Percentiles rank a stretch among this genome's conserved stretches.
phyloP scores from a whole-genome alignment of 1,140 invertebrate species.

The Spodoptera frugiperda region DNA sequence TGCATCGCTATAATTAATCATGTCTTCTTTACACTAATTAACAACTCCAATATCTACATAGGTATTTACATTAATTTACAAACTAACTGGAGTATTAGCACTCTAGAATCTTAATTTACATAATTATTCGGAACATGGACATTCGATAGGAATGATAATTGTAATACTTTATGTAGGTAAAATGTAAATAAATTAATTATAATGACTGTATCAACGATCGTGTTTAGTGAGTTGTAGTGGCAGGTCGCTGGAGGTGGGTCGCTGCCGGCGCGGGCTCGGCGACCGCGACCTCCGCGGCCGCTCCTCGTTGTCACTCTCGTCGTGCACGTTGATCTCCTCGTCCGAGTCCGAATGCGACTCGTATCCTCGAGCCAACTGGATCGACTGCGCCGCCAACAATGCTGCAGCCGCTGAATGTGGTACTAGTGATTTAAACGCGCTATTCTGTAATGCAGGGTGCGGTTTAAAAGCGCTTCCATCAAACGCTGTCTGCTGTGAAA shows the following conservation, averaged over 20 bases:
- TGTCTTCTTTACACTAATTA: slow-evolving; percentile 69
- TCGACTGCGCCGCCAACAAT: slow-evolving; percentile 79
- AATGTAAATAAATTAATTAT: slow-evolving; percentile 68
- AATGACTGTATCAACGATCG: slow-evolving; percentile 77
- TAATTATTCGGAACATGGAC: slow-evolving; percentile 73
- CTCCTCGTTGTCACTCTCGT: slow-evolving; percentile 86
- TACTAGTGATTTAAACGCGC: slow-evolving; percentile 90
- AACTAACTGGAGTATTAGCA: slow-evolving; percentile 72
- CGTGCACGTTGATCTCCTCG: slow-evolving; percentile 91
- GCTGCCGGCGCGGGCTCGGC: slow-evolving; percentile 68
- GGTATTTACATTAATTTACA: slow-evolving; percentile 81
- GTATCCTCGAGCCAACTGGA: slow-evolving; percentile 79
- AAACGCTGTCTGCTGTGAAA: slow-evolving; percentile 79
- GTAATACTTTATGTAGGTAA: slow-evolving; percentile 66
- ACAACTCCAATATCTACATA: slow-evolving; percentile 70
- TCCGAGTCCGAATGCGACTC: slow-evolving; percentile 88
- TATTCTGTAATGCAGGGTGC: slow-evolving; percentile 93
- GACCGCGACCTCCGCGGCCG: slow-evolving; percentile 72
- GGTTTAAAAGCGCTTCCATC: slow-evolving; percentile 93
- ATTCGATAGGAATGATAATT: slow-evolving; percentile 68
- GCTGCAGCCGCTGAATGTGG: slow-evolving; percentile 76
- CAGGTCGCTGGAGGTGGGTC: slow-evolving; percentile 72
- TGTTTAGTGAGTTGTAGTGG: slow-evolving; percentile 85
- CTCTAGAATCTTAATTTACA: slow-evolving; percentile 77
- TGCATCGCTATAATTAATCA: slow-evolving; percentile 70